phyloP scores from a whole-genome alignment of 2,797 vertebrate species.

The Chiroxiphia lanceolata region DNA sequence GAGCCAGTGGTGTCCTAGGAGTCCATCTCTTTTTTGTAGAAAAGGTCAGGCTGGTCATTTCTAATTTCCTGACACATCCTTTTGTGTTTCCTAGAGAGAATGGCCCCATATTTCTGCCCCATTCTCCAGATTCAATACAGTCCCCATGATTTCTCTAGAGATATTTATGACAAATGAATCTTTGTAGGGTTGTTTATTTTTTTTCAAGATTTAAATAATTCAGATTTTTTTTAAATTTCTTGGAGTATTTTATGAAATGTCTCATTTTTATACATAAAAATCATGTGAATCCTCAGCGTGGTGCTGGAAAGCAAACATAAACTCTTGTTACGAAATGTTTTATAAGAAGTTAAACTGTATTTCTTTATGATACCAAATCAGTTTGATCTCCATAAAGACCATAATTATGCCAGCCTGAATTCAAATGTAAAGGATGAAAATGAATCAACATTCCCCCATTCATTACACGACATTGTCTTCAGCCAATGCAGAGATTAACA shows the following conservation, averaged over 20 bases:
- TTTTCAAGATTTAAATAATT: background rate
- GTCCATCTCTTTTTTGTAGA: constrained; percentile 38
- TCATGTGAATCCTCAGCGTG: background rate
- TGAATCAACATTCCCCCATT: constrained; percentile 20
- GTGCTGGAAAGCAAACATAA: background rate
- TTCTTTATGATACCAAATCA: constrained; percentile 12
- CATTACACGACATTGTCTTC: constrained; percentile 48
- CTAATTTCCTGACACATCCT: constrained; percentile 57
- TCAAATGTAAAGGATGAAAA: constrained; percentile 35
- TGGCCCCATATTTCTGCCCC: background rate
- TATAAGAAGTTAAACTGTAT: background rate
- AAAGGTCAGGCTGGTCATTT: constrained; percentile 57
- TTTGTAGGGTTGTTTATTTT: background rate
- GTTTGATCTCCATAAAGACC: constrained; percentile 50
- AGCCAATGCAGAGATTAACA: constrained; percentile 18
- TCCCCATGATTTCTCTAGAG: background rate
- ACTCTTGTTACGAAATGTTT: background rate
- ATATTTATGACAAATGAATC: background rate
- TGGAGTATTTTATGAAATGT: background rate
- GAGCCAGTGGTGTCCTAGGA: constrained; percentile 24
- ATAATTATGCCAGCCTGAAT: constrained; percentile 47
- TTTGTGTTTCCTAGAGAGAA: background rate
- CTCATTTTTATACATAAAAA: background rate
- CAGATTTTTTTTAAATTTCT: background rate
- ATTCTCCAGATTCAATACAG: background rate